These are phyloP conservation scores for Drosophila stalkeri DNA, from an alignment of 2,888 invertebrate genomes.

Conservation along the genomic window DNA sequence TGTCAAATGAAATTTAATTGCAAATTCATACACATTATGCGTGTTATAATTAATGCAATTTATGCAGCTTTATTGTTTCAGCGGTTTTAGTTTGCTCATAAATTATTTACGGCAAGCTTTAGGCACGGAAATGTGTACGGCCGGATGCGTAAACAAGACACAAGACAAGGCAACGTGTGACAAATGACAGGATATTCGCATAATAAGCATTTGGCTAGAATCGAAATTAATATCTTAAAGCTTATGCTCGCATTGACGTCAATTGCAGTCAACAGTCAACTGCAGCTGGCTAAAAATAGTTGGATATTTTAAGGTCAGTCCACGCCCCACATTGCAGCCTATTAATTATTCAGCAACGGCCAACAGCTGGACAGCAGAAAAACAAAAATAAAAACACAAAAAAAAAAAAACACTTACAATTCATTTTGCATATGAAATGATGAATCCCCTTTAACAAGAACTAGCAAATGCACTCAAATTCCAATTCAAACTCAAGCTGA, in stretches of 20 bases:
- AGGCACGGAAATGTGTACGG: conserved; percentile 34
- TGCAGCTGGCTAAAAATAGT: conserved; percentile 31
- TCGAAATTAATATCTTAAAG: neutral
- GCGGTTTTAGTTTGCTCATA: conserved; percentile 6
- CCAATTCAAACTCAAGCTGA: neutral
- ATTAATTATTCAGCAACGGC: conserved; percentile 42
- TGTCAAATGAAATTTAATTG: conserved; percentile 12
- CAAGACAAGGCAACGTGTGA: conserved; percentile 15
- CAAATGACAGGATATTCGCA: conserved; percentile 47
- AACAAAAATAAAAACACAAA: conserved; percentile 24
- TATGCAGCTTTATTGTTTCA: conserved; percentile 30
- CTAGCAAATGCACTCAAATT: conserved; percentile 3
- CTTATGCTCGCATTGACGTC: conserved; percentile 30
- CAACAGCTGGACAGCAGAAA: conserved; percentile 24
- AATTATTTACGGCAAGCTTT: conserved; percentile 47
- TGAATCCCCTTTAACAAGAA: conserved; percentile 27
- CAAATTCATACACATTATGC: conserved; percentile 23
- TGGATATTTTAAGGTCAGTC: conserved; percentile 17
- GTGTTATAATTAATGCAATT: conserved; percentile 52
- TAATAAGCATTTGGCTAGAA: neutral
- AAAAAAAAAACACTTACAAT: conserved; percentile 29
- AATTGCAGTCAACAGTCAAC: neutral
- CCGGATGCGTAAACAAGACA: conserved; percentile 41
- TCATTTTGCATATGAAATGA: conserved; percentile 40
- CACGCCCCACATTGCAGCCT: conserved; percentile 21